A percentile compares a stretch with the other conserved stretches of the same genome.
Conservation (phyloP, 2,797 vertebrate genomes). For the Dermochelys coriacea region DNA sequence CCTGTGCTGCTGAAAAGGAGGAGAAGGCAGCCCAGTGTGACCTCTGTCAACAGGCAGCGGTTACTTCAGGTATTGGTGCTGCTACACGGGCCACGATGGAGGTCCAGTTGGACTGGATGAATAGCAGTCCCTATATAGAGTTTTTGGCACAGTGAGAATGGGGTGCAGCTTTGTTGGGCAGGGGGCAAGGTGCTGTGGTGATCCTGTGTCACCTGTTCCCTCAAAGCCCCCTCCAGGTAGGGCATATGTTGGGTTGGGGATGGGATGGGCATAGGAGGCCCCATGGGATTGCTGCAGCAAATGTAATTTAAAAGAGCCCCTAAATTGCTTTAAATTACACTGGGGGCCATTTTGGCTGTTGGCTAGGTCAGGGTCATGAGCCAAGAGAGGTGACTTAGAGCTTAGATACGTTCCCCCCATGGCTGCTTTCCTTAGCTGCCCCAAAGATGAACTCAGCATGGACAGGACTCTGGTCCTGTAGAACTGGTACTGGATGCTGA, state of each 20-base stretch:
- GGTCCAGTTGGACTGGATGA: neutral
- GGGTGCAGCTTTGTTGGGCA: neutral
- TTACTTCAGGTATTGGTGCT: neutral
- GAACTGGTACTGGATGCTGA: neutral
- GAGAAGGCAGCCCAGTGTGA: no score
- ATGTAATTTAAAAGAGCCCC: neutral
- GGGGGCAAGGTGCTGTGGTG: neutral
- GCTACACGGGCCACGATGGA: neutral
- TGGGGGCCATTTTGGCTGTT: neutral
- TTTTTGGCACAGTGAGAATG: neutral
- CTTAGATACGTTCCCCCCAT: neutral
- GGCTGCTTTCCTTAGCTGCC: neutral
- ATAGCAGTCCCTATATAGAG: neutral
- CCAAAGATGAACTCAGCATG: neutral
- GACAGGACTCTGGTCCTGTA: neutral
- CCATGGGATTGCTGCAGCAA: neutral
- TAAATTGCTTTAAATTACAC: neutral
- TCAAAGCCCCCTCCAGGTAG: neutral
- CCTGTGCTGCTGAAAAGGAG: no score
- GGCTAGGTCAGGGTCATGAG: neutral
- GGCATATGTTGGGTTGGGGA: fast-evolving
- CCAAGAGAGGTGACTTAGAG: neutral
- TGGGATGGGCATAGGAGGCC: neutral
- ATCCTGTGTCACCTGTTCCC: neutral
- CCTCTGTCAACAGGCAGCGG: neutral